Evolutionary conservation across 2,113 vertebrate genomes (phyloP), one percentile per base, ranked within the genome.

Genomic region (Phaethon lepturus): DNA sequence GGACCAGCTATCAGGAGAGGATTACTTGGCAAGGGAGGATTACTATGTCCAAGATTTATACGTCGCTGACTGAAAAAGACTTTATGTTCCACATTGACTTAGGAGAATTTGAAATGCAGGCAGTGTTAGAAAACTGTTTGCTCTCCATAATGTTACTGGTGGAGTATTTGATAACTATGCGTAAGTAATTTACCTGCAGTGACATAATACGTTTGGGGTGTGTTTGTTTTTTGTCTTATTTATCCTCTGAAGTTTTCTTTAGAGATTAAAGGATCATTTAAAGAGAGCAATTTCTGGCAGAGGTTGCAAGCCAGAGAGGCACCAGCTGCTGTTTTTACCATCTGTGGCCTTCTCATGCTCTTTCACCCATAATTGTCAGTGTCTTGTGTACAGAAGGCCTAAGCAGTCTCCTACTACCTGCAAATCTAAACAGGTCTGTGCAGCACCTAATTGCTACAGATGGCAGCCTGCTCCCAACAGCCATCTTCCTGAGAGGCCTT

Each of bases 211-310:
- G 1, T 82, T 94, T 91, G 66, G 68, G 69, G 58, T 66, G 80
- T 94, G 91, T 88, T 92, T 86, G 49, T 7, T 64, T 87, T 84
- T 86, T 49, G 12, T 16, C 58, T 89, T 25, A 19, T 16, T 80
- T 86, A 52, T 52, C 45, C 73, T 89, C 83, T 91, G 88, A 96
- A 95, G 73, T 88, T 89, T 81, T 93, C 64, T 79, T 81, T 78
- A 12, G 77, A 91, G 93, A 96, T 96, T 25, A 49, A 75, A 72
- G 81, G 92, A 91, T 94, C 95, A 49, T 35, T 45, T n/a, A 25
- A 47, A 87, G 84, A 66, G 82, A 83, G 29, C 29, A 50, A 25
- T 78, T 90, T 67, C 79, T 95, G 93, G 93, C 83, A 71, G 55
- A 77, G 42, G 50, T 55, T 93, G 73, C 44, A 53, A 86, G 76